Base-by-base conservation (phyloP, 2,797 vertebrate species). In the Arctocebus calabarensis region DNA sequence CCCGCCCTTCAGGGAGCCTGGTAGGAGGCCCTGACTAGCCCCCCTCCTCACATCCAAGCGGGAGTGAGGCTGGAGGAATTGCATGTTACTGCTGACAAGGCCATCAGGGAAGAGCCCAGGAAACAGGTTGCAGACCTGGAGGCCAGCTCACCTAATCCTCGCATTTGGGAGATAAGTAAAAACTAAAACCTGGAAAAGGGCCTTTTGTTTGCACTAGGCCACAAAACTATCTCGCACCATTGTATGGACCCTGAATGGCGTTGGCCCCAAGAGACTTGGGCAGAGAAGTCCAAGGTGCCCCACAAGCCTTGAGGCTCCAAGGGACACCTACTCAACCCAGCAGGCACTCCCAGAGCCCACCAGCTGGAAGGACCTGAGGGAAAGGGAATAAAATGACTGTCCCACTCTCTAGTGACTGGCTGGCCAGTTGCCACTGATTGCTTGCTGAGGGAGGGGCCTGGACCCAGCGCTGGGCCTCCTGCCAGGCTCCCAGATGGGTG, bases 1-100 rank as follows among this genome's bases (percentile, higher is more conserved):
- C 94, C 95, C 88, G 7, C 83, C 89, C 93, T 94, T 92, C 89
- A 19, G 74, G 86, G 70, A 87, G n/a, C 74, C 83, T 94, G 88
- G 95, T 77, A 77, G 96, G 70, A 94, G 62, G 94, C 82, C 90
- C 68, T 1, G 13, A 17, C 32, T 25, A 52, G 75, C 37, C 29
- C 59, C 4, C 25, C 59, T 64, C 27, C 48, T 48, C 7, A 27
- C 82, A 40, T 70, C n/a, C 43, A 22, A 37, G n/a, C 68, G 20
- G 34, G 68, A 52, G 12, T 9, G 64, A 83, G 75, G 84, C 40
- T 71, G 45, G 62, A 23, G n/a, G 14, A 34, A 32, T 25, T 20
- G 13, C 45, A 68, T 64, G 16, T 29, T 23, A 12, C 17, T 23
- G 68, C 45, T 45, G 43, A 48, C 70, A 59, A 34, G 16, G 34